phyloP scores from a whole-genome alignment of 2,113 vertebrate genomes.

The Cavia porcellus region DNA sequence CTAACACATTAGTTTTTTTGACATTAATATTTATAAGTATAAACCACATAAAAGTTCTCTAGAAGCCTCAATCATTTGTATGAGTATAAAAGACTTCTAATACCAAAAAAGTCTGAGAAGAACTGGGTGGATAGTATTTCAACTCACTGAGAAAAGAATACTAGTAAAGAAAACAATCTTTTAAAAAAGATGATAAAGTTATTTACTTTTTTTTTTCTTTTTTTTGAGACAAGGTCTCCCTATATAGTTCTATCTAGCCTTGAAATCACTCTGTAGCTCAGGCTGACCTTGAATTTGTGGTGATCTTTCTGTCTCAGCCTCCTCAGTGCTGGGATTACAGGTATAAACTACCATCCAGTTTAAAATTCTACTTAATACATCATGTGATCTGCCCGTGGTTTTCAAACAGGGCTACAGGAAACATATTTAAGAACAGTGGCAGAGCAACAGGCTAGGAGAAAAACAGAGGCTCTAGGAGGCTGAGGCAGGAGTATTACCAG shows the following conservation, averaged over 20 bases:
- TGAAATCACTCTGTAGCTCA: not conserved
- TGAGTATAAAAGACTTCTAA: not conserved
- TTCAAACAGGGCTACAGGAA: conserved; percentile 2
- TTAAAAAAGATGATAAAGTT: conserved; percentile 4
- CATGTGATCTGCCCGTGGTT: not conserved
- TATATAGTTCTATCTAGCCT: not conserved
- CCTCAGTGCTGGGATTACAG: not conserved
- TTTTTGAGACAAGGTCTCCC: not conserved
- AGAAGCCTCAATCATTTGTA: not conserved
- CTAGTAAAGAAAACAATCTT: conserved; percentile 33
- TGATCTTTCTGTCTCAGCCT: not conserved
- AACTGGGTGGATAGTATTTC: not conserved
- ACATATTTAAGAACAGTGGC: not conserved
- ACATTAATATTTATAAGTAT: not conserved
- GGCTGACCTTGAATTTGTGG: not conserved
- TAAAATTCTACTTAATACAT: conserved; percentile 26
- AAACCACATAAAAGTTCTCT: conserved; percentile 38
- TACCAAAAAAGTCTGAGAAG: conserved; percentile 33
- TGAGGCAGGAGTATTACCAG: not conserved
- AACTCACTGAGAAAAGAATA: not conserved
- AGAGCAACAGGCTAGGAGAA: not conserved
- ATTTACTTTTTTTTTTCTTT: not conserved
- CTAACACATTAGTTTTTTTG: not conserved
- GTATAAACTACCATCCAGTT: not conserved
- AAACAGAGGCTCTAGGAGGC: not conserved